Percentiles rank a stretch among this genome's conserved stretches.
phyloP scores from a whole-genome alignment of 2,797 vertebrate genomes.

The Moxostoma hubbsi region DNA sequence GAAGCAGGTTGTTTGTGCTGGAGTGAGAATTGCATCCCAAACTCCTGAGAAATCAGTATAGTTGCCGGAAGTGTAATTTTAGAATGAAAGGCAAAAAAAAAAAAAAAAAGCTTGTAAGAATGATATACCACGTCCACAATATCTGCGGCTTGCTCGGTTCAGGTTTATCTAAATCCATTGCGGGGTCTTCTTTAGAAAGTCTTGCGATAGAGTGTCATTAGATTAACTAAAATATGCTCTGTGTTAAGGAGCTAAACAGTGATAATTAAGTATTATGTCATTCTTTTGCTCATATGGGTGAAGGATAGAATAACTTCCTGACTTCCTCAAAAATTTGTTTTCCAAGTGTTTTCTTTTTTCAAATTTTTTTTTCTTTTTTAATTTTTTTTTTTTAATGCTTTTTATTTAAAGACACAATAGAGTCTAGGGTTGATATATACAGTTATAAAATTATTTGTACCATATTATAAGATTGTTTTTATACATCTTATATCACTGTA shows the following conservation, averaged over 20 bases:
- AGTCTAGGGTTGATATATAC: too few relatives aligned
- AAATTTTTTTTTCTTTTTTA: too few relatives aligned
- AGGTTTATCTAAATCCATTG: conserved; percentile 41
- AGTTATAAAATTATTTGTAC: too few relatives aligned
- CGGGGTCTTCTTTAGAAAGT: conserved; percentile 17
- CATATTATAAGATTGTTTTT: too few relatives aligned
- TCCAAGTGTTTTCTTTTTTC: not conserved
- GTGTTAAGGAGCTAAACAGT: conserved; percentile 23
- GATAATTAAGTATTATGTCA: not conserved
- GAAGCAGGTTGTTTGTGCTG: conserved; percentile 29
- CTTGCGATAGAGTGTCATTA: conserved; percentile 32
- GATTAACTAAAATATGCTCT: not conserved
- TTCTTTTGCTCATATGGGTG: not conserved
- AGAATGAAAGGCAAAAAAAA: conserved; percentile 30
- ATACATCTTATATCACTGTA: too few relatives aligned
- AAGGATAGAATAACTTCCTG: not conserved
- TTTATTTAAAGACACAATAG: too few relatives aligned
- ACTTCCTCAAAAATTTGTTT: not conserved
- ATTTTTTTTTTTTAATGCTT: too few relatives aligned
- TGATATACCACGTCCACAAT: conserved; percentile 10
- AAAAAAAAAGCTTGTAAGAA: conserved; percentile 22
- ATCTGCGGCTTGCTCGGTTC: conserved; percentile 1
- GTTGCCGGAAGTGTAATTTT: conserved; percentile 36
- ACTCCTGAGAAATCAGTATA: too few relatives aligned
- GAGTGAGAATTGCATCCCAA: conserved; percentile 51